These are phyloP conservation scores for Lamproptera curius DNA, from an alignment of 2,888 invertebrate genomes.

Conservation along the genomic window DNA sequence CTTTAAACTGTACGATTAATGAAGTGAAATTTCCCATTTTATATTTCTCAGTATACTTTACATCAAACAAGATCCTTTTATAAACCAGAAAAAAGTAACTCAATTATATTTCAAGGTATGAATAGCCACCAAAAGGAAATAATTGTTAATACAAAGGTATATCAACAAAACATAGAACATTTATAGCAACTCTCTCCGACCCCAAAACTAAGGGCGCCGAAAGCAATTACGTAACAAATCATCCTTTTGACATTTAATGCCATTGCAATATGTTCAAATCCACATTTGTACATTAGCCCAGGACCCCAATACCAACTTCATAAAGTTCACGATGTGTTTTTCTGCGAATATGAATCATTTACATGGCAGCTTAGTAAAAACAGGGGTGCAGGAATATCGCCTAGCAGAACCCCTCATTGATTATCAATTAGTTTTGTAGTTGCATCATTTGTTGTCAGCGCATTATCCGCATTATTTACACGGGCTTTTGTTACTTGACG, in stretches of 20 bases:
- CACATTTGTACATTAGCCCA: slow-evolving; percentile 48
- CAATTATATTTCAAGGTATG: too few species aligned
- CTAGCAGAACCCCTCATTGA: slow-evolving; percentile 60
- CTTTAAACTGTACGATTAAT: too few species aligned
- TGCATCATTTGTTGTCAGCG: slow-evolving; percentile 63
- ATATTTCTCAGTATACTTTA: too few species aligned
- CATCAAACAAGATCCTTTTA: too few species aligned
- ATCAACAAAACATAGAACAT: slow-evolving; percentile 62
- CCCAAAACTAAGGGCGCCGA: slow-evolving; percentile 57
- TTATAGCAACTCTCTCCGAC: slow-evolving; percentile 56
- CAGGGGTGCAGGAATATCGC: slow-evolving; percentile 48
- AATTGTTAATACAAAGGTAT: slow-evolving; percentile 54
- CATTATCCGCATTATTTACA: slow-evolving; percentile 75
- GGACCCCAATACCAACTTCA: slow-evolving; percentile 42
- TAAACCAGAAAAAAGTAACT: too few species aligned
- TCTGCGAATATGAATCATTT: slow-evolving; percentile 63
- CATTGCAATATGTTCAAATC: slow-evolving; percentile 72
- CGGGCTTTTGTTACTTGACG: slow-evolving; percentile 59
- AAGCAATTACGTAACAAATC: slow-evolving; percentile 76
- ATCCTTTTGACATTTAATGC: slow-evolving; percentile 74
- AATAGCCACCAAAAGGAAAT: slow-evolving; percentile 36
- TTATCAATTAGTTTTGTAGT: slow-evolving; percentile 76
- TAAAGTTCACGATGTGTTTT: slow-evolving; percentile 48
- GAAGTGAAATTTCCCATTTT: too few species aligned
- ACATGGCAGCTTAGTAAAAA: slow-evolving; percentile 52